Percentiles rank a stretch among this genome's conserved stretches.
phyloP scores from a whole-genome alignment of 2,888 invertebrate species.

The Tigriopus californicus region DNA sequence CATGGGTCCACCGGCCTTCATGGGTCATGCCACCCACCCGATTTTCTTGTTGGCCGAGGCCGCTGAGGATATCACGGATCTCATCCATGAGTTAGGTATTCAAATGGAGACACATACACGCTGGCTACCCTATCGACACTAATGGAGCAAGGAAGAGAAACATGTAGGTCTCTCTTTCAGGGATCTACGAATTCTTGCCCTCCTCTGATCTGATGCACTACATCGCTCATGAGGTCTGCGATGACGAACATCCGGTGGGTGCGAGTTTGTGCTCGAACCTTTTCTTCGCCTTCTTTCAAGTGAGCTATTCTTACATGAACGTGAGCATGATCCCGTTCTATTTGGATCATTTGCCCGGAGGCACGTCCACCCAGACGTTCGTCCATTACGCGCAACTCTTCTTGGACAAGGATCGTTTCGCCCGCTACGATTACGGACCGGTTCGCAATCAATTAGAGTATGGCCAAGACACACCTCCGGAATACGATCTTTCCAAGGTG shows the following conservation, averaged over 20 bases:
- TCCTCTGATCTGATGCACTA: constrained; percentile 12
- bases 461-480: background rate
- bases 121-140: no score
- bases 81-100: no score
- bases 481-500: background rate
- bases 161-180: background rate
- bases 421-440: background rate
- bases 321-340: constrained; percentile 26
- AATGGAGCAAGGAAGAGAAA: no score
- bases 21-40: background rate
- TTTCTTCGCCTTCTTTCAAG: constrained; percentile 31
- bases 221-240: constrained; percentile 18
- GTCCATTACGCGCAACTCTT: constrained; percentile 27
- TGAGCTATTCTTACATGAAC: constrained; percentile 25
- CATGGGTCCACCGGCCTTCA: background rate
- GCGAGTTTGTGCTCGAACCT: constrained; percentile 21
- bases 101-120: no score
- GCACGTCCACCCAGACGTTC: constrained; percentile 28
- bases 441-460: background rate
- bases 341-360: constrained; percentile 27
- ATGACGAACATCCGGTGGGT: constrained; percentile 16
- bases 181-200: background rate
- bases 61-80: no score
- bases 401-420: background rate
- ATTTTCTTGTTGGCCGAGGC: background rate